Evolutionary conservation across 2,797 vertebrate genomes (phyloP).

Genomic region (Vireo griseus): DNA sequence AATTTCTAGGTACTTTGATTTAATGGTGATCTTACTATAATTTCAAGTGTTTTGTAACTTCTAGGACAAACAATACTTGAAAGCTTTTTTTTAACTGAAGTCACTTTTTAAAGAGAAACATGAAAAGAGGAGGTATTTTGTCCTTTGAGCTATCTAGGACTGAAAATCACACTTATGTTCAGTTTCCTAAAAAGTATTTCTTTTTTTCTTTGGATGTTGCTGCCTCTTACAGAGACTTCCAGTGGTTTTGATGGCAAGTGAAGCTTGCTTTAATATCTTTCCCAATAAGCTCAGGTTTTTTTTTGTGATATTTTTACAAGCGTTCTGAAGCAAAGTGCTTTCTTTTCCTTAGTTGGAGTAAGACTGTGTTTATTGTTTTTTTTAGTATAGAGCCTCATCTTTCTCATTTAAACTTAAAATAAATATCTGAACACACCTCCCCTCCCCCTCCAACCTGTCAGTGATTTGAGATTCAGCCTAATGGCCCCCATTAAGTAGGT

Average conservation of each 20-base stretch:
- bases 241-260: background rate
- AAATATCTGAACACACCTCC: background rate
- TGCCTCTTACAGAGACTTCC: background rate
- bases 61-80: background rate
- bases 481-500: background rate
- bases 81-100: background rate
- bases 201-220: background rate
- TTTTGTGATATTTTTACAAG: background rate
- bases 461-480: background rate
- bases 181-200: background rate
- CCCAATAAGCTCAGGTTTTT: background rate
- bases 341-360: background rate
- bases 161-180: background rate
- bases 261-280: background rate
- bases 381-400: background rate
- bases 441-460: background rate
- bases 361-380: background rate
- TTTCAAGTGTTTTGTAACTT: conserved; percentile 14
- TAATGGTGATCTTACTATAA: background rate
- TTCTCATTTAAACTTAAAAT: background rate
- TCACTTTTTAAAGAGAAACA: background rate
- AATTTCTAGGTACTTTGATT: background rate
- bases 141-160: background rate
- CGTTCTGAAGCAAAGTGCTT: background rate
- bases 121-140: background rate